Base-by-base conservation (phyloP, 1,140 invertebrate genomes). In the Kradibia gibbosae region DNA sequence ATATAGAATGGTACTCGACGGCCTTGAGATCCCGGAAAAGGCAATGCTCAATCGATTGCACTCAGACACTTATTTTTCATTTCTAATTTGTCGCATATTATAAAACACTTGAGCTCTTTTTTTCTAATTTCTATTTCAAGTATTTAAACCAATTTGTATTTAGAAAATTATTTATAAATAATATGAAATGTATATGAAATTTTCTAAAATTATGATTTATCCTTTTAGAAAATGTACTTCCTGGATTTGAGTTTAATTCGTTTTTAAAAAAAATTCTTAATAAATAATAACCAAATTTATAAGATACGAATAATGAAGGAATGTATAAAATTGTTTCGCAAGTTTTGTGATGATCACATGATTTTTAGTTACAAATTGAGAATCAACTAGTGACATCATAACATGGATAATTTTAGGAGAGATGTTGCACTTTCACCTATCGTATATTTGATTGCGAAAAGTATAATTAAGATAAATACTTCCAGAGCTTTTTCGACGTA, bases 381-480 rank as follows among this genome's bases (percentile, higher is more conserved):
- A 67, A 67, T 39, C 11, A 67, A 36, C 20, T 34, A 67, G 34
- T 39, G 62, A 67, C 62, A 67, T 67, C 62, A 67, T 15, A 36
- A 39, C 25, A 20, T 39, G 34, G 62, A 39, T n/a, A 67, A 67
- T n/a, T 34, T 67, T 67, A 39, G 34, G 34, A 39, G 62, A 3
- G 2, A 67, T 67, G 36, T 39, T 39, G 36, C 39, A 67, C 62
- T 67, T 67, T 67, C 62, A 67, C 62, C 62, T 15, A 39, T 67
- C 62, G 39, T n/a, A 39, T 8, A 13, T 67, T 4, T 67, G 34
- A 67, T 67, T 67, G 62, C 62, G 62, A 67, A 67, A 39, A 67
- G 39, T 34, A 22, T 67, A 67, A 67, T 67, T 67, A 67, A 65
- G 39, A 67, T 67, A 39, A n/a, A 39, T 39, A 67, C 62, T 67